phyloP scores from a whole-genome alignment of 2,797 vertebrate genomes.

The Triplophysa bombifrons region DNA sequence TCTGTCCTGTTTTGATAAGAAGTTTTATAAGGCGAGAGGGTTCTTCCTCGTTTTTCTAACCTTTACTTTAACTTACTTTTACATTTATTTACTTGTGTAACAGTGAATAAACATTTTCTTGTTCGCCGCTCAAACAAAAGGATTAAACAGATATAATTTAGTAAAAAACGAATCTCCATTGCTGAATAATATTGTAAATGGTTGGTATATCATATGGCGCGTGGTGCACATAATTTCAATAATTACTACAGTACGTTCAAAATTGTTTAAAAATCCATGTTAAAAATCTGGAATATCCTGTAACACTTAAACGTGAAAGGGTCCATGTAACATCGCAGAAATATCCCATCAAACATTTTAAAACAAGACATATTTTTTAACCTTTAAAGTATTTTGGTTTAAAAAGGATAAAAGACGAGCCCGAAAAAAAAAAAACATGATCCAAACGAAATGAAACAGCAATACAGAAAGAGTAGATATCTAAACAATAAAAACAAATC shows the following conservation, averaged over 20 bases:
- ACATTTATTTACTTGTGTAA: too few species aligned
- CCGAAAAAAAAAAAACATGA: slow-evolving; percentile 59
- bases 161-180: too few species aligned
- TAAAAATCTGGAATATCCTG: background rate
- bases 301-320: background rate
- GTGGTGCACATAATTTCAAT: too few species aligned
- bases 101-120: too few species aligned
- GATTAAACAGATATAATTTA: too few species aligned
- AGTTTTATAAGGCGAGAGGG: background rate
- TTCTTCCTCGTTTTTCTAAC: background rate
- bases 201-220: too few species aligned
- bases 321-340: background rate
- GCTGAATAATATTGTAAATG: too few species aligned
- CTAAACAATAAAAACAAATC: slow-evolving; percentile 75
- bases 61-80: background rate
- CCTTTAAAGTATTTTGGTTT: slow-evolving; percentile 61
- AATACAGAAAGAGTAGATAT: slow-evolving; percentile 63
- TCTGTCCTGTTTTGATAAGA: slow-evolving; percentile 15
- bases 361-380: background rate
- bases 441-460: slow-evolving; percentile 67
- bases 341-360: background rate
- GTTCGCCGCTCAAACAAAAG: too few species aligned
- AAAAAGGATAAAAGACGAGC: slow-evolving; percentile 60
- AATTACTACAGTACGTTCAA: too few species aligned
- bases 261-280: too few species aligned